Evolutionary conservation across 2,888 invertebrate species (phyloP).

Genomic region (Sipha maydis): DNA sequence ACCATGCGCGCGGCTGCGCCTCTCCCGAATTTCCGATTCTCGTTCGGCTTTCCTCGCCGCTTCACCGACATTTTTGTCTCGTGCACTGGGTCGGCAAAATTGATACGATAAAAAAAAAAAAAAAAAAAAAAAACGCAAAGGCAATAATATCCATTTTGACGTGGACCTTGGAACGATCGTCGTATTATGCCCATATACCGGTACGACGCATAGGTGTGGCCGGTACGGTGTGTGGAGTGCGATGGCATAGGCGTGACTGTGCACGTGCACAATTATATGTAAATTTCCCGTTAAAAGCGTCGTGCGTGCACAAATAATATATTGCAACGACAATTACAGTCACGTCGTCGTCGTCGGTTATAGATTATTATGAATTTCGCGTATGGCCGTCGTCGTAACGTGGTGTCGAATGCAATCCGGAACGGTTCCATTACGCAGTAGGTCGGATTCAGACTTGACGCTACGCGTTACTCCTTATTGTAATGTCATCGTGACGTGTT

Average conservation of each 20-base stretch:
- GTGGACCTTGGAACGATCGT: slow-evolving; percentile 13
- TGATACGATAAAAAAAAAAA: background rate
- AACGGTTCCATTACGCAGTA: too few relatives aligned
- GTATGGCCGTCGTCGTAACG: background rate
- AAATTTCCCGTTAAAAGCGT: background rate
- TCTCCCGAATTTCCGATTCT: background rate
- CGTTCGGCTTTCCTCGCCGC: background rate
- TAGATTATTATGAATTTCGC: background rate
- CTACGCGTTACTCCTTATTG: background rate
- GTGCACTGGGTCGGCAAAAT: background rate
- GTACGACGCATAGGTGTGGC: background rate
- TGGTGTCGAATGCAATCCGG: background rate
- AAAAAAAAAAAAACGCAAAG: background rate
- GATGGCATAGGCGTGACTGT: background rate
- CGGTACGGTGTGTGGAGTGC: background rate
- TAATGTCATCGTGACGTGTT: background rate
- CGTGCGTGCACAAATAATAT: background rate
- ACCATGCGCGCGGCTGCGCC: background rate
- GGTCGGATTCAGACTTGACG: background rate
- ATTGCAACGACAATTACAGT: background rate
- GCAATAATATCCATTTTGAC: background rate
- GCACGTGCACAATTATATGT: background rate
- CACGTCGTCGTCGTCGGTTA: background rate
- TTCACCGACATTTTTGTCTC: background rate
- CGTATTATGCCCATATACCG: too few relatives aligned